Base-by-base conservation (phyloP, 2,888 invertebrate species). In the Clitarchus hookeri region DNA sequence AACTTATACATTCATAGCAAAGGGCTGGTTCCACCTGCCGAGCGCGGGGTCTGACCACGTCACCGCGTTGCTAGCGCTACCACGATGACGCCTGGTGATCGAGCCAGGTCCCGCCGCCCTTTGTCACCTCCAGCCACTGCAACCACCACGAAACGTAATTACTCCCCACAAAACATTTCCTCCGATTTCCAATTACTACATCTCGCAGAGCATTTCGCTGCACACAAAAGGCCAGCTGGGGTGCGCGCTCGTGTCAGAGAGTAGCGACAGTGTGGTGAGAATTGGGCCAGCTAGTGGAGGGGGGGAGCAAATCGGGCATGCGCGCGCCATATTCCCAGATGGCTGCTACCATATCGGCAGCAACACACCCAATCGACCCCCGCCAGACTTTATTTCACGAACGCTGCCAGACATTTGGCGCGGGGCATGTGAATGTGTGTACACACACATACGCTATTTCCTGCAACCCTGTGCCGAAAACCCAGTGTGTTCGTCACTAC, bases 131-230 rank as follows among this genome's bases (percentile, higher is more conserved):
- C 19, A 48, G n/a, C 65, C 23, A n/a, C 65, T 65, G n/a, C 65
- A 19, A 19, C 65, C n/a, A n/a, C 65, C n/a, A n/a, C 8, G n/a
- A 65, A 65, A 36, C 65, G 23, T 65, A 65, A 65, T 65, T 65
- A 65, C 65, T 65, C 65, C 23, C 65, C 65, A 65, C 65, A 65
- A 65, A 65, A 65, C 65, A 65, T 65, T 65, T 65, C 65, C 65
- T 65, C 65, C 65, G 65, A 65, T 65, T 65, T 65, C 65, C 65
- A 65, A 65, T 65, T 65, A 65, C 65, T 65, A 65, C 65, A 65
- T 65, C 65, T 65, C 65, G 65, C 65, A 23, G 65, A 23, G 65
- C 65, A 65, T 65, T 65, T 65, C 65, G n/a, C 65, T 19, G 65
- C 65, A 19, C 65, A 65, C 65, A 65, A 65, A 65, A 65, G 65